A percentile compares a stretch with the other conserved stretches of the same genome.
Conservation (phyloP, 1,140 invertebrate species). For the Drosophila miranda region DNA sequence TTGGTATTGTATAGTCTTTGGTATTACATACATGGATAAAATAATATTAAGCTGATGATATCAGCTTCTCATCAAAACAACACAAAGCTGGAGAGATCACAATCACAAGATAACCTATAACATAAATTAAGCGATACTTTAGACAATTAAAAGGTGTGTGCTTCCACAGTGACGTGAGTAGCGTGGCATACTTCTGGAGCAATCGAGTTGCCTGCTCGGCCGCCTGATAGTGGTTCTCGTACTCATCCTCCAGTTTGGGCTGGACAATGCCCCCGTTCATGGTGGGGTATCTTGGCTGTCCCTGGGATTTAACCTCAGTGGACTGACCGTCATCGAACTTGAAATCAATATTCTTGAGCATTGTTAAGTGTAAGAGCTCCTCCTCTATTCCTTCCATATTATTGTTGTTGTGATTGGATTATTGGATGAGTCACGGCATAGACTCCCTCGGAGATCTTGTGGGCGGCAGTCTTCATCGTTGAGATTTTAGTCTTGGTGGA, state of each 20-base stretch:
- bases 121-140: conserved; percentile 17
- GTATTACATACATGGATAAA: conserved; percentile 50
- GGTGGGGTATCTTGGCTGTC: conserved; percentile 1
- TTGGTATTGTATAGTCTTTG: too few relatives aligned
- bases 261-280: not conserved
- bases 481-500: conserved; percentile 46
- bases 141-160: not conserved
- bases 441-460: conserved; percentile 80
- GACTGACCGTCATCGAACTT: conserved; percentile 73
- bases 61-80: conserved; percentile 39
- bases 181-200: conserved; percentile 76
- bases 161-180: not conserved
- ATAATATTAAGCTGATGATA: conserved; percentile 21
- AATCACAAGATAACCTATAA: conserved; percentile 32
- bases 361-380: conserved; percentile 65
- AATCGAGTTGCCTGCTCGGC: conserved; percentile 63
- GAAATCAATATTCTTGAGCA: conserved; percentile 78
- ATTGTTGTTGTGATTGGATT: conserved; percentile 47
- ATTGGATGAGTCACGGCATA: conserved; percentile 73
- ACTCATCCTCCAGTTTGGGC: conserved; percentile 47
- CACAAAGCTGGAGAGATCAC: conserved; percentile 26
- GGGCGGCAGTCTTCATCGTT: conserved; percentile 70
- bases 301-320: not conserved
- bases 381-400: conserved; percentile 46
- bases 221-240: conserved; percentile 61